Conservation (phyloP, 2,797 vertebrate species). For the Hephaestus fuliginosus region DNA sequence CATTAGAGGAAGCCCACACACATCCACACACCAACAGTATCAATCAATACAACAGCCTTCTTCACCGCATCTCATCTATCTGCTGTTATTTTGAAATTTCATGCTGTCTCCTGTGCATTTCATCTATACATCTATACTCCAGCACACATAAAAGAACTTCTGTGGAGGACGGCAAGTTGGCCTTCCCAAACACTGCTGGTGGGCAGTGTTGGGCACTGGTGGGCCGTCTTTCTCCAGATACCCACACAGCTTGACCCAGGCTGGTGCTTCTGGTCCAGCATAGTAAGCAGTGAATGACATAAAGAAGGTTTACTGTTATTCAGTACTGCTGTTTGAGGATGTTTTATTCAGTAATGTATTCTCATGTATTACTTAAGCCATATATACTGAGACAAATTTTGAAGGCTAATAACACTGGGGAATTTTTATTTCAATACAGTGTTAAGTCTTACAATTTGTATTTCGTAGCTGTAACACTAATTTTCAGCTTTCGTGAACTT, state of each 20-base stretch:
- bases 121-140: background rate
- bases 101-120: background rate
- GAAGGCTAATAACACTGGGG: too few relatives aligned
- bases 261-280: background rate
- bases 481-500: background rate
- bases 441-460: background rate
- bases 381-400: too few relatives aligned
- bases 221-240: background rate
- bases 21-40: background rate
- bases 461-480: background rate
- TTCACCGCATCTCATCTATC: background rate
- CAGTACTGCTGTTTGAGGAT: background rate
- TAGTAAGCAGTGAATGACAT: background rate
- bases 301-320: background rate
- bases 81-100: background rate
- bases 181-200: background rate
- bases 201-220: background rate
- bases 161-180: slow-evolving; percentile 1
- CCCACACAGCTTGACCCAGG: background rate
- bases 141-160: background rate
- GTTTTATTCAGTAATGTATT: background rate
- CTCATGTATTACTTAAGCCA: background rate
- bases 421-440: background rate
- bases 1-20: background rate
- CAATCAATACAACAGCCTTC: background rate